A percentile compares a stretch with the other conserved stretches of the same genome.
Evolutionary conservation across 2,888 invertebrate species (phyloP).

Genomic region (Notodonta ziczac): DNA sequence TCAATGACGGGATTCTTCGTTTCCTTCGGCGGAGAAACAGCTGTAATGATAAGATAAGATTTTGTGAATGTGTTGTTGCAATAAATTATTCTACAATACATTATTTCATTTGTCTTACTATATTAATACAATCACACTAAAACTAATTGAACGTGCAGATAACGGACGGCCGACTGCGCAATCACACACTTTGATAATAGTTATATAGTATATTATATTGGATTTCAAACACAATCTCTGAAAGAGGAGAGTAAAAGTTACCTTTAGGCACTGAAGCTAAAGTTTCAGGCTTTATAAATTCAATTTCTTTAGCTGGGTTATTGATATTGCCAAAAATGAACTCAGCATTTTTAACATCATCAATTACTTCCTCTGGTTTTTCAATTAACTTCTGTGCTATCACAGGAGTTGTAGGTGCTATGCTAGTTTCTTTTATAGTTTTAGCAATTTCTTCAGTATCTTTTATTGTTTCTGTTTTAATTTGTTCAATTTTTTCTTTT

Average conservation of each 20-base stretch:
- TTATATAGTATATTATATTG: too few species aligned
- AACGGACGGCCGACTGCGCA: too few species aligned
- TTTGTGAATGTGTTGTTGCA: not conserved
- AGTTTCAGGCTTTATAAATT: constrained; percentile 5
- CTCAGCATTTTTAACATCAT: constrained; percentile 12
- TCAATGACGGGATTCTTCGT: constrained; percentile 59
- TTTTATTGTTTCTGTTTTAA: not conserved
- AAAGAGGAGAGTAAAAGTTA: constrained; percentile 2
- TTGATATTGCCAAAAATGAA: constrained; percentile 21
- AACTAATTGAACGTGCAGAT: too few species aligned
- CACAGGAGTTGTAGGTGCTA: not conserved
- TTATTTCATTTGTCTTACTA: too few species aligned
- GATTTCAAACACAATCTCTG: not conserved
- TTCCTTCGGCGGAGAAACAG: constrained; percentile 24
- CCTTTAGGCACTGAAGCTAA: constrained; percentile 12
- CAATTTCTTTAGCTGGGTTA: constrained; percentile 2
- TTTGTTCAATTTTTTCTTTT: constrained; percentile 4
- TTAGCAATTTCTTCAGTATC: constrained; percentile 2
- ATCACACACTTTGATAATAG: too few species aligned
- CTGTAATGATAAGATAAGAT: constrained; percentile 24
- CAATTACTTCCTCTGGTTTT: constrained; percentile 6
- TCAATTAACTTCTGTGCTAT: constrained; percentile 9
- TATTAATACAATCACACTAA: too few species aligned
- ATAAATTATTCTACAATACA: not conserved
- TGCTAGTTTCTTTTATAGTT: not conserved